phyloP scores from a whole-genome alignment of 1,140 invertebrate genomes.

The Brachionus calyciflorus region DNA sequence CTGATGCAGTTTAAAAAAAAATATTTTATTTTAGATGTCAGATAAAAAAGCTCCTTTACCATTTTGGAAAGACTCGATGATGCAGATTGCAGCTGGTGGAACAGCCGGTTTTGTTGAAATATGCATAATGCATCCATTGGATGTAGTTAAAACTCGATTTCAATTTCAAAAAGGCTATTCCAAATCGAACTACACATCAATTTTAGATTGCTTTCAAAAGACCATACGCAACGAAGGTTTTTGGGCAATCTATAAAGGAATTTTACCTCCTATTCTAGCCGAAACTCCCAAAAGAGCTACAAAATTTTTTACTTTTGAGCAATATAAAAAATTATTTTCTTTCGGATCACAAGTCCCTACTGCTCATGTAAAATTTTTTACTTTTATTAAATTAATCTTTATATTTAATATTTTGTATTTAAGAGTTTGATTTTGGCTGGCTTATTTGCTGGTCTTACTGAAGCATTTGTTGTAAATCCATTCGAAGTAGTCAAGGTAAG shows the following conservation, averaged over 20 bases:
- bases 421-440: slow-evolving; percentile 82
- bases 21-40: too few relatives aligned
- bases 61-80: slow-evolving; percentile 63
- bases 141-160: slow-evolving; percentile 83
- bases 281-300: slow-evolving; percentile 89
- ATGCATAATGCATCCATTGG: slow-evolving; percentile 89
- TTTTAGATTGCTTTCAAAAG: slow-evolving; percentile 80
- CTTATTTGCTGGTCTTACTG: slow-evolving; percentile 77
- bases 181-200: slow-evolving; percentile 72
- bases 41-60: background rate
- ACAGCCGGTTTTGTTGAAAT: slow-evolving; percentile 87
- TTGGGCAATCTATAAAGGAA: slow-evolving; percentile 73
- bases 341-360: slow-evolving; percentile 65
- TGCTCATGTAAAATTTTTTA: slow-evolving; percentile 6
- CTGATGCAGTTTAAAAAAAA: too few relatives aligned
- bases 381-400: too few relatives aligned
- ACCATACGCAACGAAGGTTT: slow-evolving; percentile 79
- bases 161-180: slow-evolving; percentile 70
- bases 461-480: slow-evolving; percentile 83
- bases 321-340: slow-evolving; percentile 79
- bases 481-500: slow-evolving; percentile 91
- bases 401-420: too few relatives aligned
- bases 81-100: slow-evolving; percentile 81
- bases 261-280: slow-evolving; percentile 83
- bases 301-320: slow-evolving; percentile 88